Conservation (phyloP, 2,113 vertebrate species). For the Hemichromis elongatus region DNA sequence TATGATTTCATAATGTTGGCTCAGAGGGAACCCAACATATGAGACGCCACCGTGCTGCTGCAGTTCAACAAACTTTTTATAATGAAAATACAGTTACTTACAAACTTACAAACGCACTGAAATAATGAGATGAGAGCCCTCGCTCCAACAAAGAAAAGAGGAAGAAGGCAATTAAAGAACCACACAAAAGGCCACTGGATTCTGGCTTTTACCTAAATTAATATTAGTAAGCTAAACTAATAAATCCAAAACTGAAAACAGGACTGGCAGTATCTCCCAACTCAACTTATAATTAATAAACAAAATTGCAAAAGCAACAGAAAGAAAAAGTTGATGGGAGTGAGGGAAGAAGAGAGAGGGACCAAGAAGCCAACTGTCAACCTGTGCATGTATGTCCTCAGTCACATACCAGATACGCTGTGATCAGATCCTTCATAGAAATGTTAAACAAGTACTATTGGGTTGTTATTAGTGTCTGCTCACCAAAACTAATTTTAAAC, state of each 20-base stretch:
- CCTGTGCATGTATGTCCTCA: neutral
- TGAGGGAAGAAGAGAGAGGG: neutral
- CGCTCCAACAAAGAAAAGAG: neutral
- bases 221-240: neutral
- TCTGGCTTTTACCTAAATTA: neutral
- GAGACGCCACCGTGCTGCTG: neutral
- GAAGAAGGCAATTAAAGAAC: neutral
- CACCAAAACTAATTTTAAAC: neutral
- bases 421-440: neutral
- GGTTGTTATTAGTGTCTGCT: neutral
- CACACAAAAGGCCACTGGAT: neutral
- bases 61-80: neutral
- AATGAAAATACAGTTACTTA: neutral
- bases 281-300: neutral
- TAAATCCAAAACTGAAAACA: neutral
- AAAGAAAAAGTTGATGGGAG: neutral
- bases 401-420: neutral
- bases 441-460: neutral
- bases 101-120: accelerated
- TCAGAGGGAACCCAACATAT: neutral
- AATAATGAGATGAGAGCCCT: neutral
- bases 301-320: neutral
- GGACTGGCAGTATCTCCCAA: accelerated
- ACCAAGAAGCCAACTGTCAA: accelerated
- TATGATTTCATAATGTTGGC: neutral